phyloP scores from a whole-genome alignment of 2,797 vertebrate genomes.

The Nyctalus aviator region DNA sequence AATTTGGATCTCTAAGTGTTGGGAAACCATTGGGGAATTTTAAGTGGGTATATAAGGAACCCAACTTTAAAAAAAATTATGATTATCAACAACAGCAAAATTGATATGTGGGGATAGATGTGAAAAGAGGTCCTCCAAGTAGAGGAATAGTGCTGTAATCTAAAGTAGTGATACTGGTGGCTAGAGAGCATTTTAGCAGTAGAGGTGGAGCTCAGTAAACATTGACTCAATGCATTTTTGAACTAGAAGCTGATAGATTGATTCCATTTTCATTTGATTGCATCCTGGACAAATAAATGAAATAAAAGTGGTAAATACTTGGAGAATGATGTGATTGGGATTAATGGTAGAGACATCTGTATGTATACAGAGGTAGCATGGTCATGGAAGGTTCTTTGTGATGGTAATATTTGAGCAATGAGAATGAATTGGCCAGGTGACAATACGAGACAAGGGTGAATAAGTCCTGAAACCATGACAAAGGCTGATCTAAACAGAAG shows the following conservation, averaged over 20 bases:
- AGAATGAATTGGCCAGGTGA: background rate
- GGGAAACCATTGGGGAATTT: background rate
- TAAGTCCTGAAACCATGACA: background rate
- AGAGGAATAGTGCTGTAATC: background rate
- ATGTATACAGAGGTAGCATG: background rate
- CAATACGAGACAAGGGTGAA: background rate
- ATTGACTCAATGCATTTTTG: background rate
- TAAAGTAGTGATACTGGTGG: background rate
- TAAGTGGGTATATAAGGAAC: background rate
- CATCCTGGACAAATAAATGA: background rate
- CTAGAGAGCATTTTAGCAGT: background rate
- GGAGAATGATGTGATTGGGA: background rate
- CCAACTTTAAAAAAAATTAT: background rate
- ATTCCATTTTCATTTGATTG: background rate
- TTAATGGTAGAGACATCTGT: background rate
- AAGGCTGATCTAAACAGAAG: background rate
- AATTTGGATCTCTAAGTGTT: background rate
- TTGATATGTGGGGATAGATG: background rate
- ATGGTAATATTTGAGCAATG: background rate
- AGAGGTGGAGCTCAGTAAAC: background rate
- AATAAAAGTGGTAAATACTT: background rate
- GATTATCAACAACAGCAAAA: background rate
- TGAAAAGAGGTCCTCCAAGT: background rate
- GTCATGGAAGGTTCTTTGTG: background rate
- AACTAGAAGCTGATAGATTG: background rate